Evolutionary conservation across 2,888 invertebrate species (phyloP).

Genomic region (Germaria angustata): DNA sequence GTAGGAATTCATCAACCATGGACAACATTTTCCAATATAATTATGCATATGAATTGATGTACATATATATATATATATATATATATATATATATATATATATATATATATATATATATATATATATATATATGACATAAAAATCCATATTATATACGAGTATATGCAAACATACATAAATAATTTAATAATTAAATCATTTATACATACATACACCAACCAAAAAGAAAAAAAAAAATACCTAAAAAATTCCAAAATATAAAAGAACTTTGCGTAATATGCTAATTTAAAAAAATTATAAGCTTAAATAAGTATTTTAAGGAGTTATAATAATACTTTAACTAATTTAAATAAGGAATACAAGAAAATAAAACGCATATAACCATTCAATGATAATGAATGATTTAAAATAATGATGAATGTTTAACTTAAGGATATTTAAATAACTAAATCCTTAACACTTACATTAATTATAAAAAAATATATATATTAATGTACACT

Average conservation of each 20-base stretch:
- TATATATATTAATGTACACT: constrained; percentile 56
- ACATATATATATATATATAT: neutral
- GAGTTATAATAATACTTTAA: constrained; percentile 47
- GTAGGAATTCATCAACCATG: constrained; percentile 19
- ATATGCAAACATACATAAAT: too few species aligned
- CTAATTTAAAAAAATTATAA: constrained; percentile 32
- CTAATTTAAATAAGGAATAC: constrained; percentile 34
- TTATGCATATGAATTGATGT: constrained; percentile 18
- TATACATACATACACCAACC: constrained; percentile 63
- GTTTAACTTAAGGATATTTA: constrained; percentile 64
- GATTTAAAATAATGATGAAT: constrained; percentile 56
- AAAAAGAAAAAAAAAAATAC: constrained; percentile 20
- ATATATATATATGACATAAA: neutral
- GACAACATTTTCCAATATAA: neutral
- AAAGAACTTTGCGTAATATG: constrained; percentile 26
- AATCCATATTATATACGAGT: constrained; percentile 28
- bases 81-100: neutral
- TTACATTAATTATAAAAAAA: constrained; percentile 59
- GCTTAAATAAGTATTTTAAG: constrained; percentile 61
- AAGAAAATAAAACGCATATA: constrained; percentile 29
- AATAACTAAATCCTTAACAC: constrained; percentile 63
- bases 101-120: constrained; percentile 3
- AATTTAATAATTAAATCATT: constrained; percentile 39
- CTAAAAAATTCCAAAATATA: constrained; percentile 8
- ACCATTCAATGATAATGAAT: constrained; percentile 54